Evolutionary conservation across 1,140 invertebrate genomes (phyloP).

Genomic region (Drosophila pseudoobscura): DNA sequence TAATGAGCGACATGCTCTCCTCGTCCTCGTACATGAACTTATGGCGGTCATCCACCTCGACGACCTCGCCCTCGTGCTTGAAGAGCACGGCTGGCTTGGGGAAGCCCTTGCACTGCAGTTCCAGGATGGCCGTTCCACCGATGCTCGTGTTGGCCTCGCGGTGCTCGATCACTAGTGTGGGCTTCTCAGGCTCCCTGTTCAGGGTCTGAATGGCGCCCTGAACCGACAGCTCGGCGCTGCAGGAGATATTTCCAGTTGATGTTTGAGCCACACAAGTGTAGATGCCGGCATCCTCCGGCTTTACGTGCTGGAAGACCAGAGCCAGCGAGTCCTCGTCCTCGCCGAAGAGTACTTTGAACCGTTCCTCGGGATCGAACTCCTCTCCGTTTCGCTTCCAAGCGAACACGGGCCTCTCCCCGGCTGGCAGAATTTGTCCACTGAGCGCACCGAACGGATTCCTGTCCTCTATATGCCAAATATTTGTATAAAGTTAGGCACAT

Average conservation of each 20-base stretch:
- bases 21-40: constrained; percentile 96
- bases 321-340: constrained; percentile 96
- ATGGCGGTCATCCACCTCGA: constrained; percentile 91
- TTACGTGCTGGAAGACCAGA: constrained; percentile 96
- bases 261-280: constrained; percentile 98
- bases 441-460: constrained; percentile 92
- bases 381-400: constrained; percentile 95
- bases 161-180: constrained; percentile 89
- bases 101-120: constrained; percentile 95
- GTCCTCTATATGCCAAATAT: constrained; percentile 85
- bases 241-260: constrained; percentile 94
- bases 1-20: constrained; percentile 94
- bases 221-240: constrained; percentile 95
- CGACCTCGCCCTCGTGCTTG: constrained; percentile 92
- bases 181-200: constrained; percentile 91
- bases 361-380: constrained; percentile 94
- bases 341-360: constrained; percentile 96
- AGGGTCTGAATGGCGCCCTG: constrained; percentile 93
- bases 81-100: constrained; percentile 96
- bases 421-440: constrained; percentile 87
- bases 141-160: constrained; percentile 89
- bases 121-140: constrained; percentile 97
- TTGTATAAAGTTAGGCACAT: background rate
- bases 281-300: constrained; percentile 95
- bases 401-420: constrained; percentile 92